Evolutionary conservation across 2,113 vertebrate genomes (phyloP).

Genomic region (Athene noctua): DNA sequence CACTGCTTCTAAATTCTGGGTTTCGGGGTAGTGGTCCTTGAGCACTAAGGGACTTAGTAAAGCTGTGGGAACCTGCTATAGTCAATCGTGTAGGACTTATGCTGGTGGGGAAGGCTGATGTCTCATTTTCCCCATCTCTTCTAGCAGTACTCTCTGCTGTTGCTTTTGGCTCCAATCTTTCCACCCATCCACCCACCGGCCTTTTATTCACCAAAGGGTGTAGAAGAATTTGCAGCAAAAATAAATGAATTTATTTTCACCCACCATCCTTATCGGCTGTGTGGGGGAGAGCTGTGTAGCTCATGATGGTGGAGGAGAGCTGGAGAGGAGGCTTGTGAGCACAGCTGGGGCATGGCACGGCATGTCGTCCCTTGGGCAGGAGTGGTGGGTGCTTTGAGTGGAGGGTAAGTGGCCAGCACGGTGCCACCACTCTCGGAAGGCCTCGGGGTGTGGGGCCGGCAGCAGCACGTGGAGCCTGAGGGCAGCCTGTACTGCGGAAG

Average conservation of each 20-base stretch:
- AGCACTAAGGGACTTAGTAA: not conserved
- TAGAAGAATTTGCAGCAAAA: slow-evolving; percentile 45
- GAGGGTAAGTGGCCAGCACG: fast-evolving
- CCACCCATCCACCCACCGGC: slow-evolving; percentile 40
- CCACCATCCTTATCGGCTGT: not conserved
- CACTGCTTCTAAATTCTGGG: not conserved
- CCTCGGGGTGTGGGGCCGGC: fast-evolving
- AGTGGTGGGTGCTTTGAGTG: not conserved
- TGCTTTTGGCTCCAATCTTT: slow-evolving; percentile 34
- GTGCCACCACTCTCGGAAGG: fast-evolving
- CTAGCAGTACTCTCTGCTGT: not conserved
- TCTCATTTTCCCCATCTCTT: not conserved
- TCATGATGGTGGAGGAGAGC: not conserved
- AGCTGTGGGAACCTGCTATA: not conserved
- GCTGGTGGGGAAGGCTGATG: not conserved
- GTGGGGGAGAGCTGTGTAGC: slow-evolving; percentile 24
- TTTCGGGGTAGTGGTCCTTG: not conserved
- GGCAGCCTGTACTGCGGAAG: not conserved
- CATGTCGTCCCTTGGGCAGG: not conserved
- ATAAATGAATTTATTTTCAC: slow-evolving; percentile 49
- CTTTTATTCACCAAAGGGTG: slow-evolving; percentile 40
- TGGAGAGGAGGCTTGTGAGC: not conserved
- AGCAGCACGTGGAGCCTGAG: not conserved
- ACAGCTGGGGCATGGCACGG: not conserved
- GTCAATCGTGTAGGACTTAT: not conserved